phyloP scores from a whole-genome alignment of 2,113 vertebrate genomes.

The Oreochromis niloticus region DNA sequence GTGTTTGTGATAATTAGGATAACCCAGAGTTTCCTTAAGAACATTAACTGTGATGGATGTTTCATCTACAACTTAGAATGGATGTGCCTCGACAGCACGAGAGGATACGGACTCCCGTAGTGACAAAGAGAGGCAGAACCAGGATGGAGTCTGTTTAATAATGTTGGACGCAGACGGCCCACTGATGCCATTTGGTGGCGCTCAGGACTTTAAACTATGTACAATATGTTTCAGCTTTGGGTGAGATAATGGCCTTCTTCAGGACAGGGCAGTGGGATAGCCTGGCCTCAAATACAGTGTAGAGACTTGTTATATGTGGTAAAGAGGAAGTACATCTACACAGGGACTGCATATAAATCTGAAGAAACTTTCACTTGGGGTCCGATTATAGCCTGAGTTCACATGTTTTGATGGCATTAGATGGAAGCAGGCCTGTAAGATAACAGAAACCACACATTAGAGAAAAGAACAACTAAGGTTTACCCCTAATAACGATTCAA shows the following conservation, averaged over 20 bases:
- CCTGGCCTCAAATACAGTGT: neutral
- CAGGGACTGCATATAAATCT: neutral
- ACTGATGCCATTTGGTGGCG: slow-evolving; percentile 11
- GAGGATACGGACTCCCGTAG: slow-evolving; percentile 20
- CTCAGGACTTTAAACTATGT: slow-evolving; percentile 7
- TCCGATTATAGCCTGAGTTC: neutral
- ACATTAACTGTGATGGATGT: slow-evolving; percentile 69
- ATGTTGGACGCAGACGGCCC: slow-evolving; percentile 20
- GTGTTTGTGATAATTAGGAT: slow-evolving; percentile 68
- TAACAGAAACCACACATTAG: neutral
- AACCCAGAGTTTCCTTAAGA: slow-evolving; percentile 59
- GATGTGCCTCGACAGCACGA: neutral
- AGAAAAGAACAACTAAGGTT: neutral
- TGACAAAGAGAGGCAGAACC: slow-evolving; percentile 11
- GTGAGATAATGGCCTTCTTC: neutral
- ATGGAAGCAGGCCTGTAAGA: neutral
- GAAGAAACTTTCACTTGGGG: neutral
- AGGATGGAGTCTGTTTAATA: slow-evolving; percentile 33
- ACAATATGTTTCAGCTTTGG: slow-evolving; percentile 11
- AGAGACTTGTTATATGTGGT: neutral
- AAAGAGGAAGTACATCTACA: neutral
- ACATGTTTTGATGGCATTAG: neutral
- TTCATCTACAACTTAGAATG: slow-evolving; percentile 40
- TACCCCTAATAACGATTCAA: neutral
- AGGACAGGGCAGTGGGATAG: neutral